A percentile compares a stretch with the other conserved stretches of the same genome.
Conservation (phyloP, 2,888 invertebrate genomes). For the Cerastoderma edule region DNA sequence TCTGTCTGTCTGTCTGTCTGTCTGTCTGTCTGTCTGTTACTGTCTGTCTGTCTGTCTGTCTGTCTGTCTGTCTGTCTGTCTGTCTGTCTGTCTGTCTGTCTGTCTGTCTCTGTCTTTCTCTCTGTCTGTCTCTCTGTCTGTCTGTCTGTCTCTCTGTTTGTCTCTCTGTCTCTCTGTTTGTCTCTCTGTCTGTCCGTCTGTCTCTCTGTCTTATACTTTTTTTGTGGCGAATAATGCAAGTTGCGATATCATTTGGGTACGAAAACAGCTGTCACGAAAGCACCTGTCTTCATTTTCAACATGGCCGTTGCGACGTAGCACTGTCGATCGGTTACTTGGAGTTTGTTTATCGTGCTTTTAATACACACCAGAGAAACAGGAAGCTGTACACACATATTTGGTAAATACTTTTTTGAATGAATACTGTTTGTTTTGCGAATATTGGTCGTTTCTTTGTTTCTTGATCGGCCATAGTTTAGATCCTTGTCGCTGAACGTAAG, state of each 20-base stretch:
- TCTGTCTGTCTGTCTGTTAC: neutral
- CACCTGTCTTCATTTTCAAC: slow-evolving; percentile 7
- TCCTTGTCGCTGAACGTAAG: too few species aligned
- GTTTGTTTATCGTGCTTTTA: too few species aligned
- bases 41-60: neutral
- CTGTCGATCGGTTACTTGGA: neutral
- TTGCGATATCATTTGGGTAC: neutral
- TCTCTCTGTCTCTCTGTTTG: neutral
- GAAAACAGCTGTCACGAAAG: slow-evolving; percentile 8
- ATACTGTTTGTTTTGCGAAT: too few species aligned
- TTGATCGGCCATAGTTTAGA: too few species aligned
- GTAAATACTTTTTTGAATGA: too few species aligned
- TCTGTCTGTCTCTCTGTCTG: neutral
- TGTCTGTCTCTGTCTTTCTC: neutral
- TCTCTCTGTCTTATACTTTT: neutral
- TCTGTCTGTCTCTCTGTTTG: neutral
- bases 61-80: neutral
- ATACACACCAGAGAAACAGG: too few species aligned
- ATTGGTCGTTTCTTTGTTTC: too few species aligned
- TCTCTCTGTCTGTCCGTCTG: neutral
- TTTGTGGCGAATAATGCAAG: neutral
- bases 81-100: neutral
- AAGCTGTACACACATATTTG: too few species aligned
- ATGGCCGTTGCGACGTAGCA: slow-evolving; percentile 12
- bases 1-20: neutral